Evolutionary conservation across 2,113 vertebrate genomes (phyloP), one percentile per base, ranked within the genome.

Genomic region (Motacilla tschutschensis): DNA sequence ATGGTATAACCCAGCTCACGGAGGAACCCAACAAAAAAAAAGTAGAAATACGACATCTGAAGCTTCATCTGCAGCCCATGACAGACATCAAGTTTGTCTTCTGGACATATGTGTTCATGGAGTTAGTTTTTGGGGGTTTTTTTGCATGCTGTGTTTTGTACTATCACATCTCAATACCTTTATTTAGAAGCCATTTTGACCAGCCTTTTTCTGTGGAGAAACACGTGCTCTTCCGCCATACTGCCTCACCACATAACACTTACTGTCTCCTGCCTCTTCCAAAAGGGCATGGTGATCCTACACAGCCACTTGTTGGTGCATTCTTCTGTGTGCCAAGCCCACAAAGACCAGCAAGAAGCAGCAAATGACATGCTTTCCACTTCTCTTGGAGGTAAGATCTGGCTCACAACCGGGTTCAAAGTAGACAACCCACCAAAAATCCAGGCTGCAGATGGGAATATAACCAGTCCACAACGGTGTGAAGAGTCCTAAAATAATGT

Each of bases 181-280:
- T 83, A 51, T 80, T 87, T 83, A 81, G 79, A 72, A 72, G 58
- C 13, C n/a, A 22, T 71, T 86, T 58, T 44, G 18, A 62, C 3
- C 20, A 64, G 31, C 24, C 33, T 48, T 54, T 5, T 19, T 83
- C 29, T 54, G 28, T 14, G 6, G 43, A 31, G 29, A 78, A 9
- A 10, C 6, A 7, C 3, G 1, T 38, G 41, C 41, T 80, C 29
- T n/a, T 48, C 62, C 38, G 66, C 28, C 35, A 20, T 25, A 12
- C 21, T 38, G 10, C 16, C 28, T 53, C 8, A 4, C 4, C 35
- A 19, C 0, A 0, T 22, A 33, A 36, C 26, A 25, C 31, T 43
- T 40, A 29, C 57, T n/a, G 5, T n/a, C 40, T 55, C 9, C 35
- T 28, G 19, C 14, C 58, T 57, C 62, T 44, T 83, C 46, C 33